phyloP scores from a whole-genome alignment of 1,140 invertebrate genomes.

The Notospermus geniculatus region DNA sequence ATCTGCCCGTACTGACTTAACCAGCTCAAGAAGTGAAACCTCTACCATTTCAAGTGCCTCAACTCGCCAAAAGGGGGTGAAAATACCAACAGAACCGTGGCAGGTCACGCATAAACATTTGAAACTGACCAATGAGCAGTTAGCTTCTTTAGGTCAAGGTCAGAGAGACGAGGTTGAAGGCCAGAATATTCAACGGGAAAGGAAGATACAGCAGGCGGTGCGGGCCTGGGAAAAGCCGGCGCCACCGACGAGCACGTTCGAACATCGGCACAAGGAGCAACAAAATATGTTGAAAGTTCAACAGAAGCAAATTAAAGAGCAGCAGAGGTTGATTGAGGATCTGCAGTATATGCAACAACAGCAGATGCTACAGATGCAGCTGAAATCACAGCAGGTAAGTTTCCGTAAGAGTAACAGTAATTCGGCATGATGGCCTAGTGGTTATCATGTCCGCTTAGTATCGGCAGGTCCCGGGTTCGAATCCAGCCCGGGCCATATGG shows the following conservation, averaged over 20 bases:
- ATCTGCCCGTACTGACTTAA: too few relatives aligned
- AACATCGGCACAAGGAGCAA: slow-evolving; percentile 50
- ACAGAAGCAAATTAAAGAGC: slow-evolving; percentile 48
- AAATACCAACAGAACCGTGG: slow-evolving; percentile 44
- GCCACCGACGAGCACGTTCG: slow-evolving; percentile 40
- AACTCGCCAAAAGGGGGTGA: background rate
- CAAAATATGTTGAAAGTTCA: slow-evolving; percentile 48
- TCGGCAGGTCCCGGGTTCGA: too few relatives aligned
- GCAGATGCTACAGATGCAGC: slow-evolving; percentile 33
- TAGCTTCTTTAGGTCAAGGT: slow-evolving; percentile 25
- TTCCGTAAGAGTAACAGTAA: too few relatives aligned
- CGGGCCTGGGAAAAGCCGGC: slow-evolving; percentile 40
- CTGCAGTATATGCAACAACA: slow-evolving; percentile 42
- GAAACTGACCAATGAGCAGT: slow-evolving; percentile 38
- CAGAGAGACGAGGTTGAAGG: too few relatives aligned
- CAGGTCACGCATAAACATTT: slow-evolving; percentile 46
- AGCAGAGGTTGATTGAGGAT: slow-evolving; percentile 49
- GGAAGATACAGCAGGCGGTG: background rate
- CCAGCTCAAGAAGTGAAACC: too few relatives aligned
- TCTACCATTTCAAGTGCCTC: too few relatives aligned
- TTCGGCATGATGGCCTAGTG: too few relatives aligned
- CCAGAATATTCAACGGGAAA: slow-evolving; percentile 12
- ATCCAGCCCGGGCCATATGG: too few relatives aligned
- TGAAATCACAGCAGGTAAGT: slow-evolving; percentile 27
- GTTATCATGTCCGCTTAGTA: too few relatives aligned